These are phyloP conservation scores for Neoscelio sp. DNA, from an alignment of 2,888 invertebrate species.

Conservation along the genomic window DNA sequence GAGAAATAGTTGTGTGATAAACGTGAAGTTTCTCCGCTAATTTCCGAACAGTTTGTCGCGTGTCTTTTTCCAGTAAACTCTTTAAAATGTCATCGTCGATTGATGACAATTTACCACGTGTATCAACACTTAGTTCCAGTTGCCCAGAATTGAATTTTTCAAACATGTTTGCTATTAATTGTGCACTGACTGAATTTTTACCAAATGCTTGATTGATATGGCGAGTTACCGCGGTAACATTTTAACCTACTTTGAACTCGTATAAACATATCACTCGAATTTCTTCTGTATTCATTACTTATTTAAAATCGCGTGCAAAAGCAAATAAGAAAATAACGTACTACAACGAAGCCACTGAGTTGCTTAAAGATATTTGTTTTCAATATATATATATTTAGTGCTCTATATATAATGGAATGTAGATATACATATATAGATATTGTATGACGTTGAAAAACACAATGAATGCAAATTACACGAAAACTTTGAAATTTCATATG, in stretches of 20 bases:
- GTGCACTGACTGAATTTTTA: conserved; percentile 17
- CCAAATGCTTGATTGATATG: conserved; percentile 48
- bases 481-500: no score
- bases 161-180: conserved; percentile 36
- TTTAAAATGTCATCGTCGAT: conserved; percentile 25
- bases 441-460: no score
- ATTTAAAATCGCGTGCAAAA: conserved; percentile 27
- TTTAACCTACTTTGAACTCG: conserved; percentile 59
- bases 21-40: conserved; percentile 36
- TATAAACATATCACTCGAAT: conserved; percentile 54
- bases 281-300: conserved; percentile 36
- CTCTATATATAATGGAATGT: no score
- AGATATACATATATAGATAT: neutral
- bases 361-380: conserved; percentile 4
- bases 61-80: conserved; percentile 37
- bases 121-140: neutral
- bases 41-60: conserved; percentile 20
- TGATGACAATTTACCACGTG: neutral
- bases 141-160: conserved; percentile 29
- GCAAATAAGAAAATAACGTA: conserved; percentile 28
- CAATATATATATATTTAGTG: neutral
- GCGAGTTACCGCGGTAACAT: conserved; percentile 50
- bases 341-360: conserved; percentile 40
- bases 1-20: conserved; percentile 54
- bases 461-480: no score